phyloP scores from a whole-genome alignment of 2,888 invertebrate species.

The Lasius platythorax region DNA sequence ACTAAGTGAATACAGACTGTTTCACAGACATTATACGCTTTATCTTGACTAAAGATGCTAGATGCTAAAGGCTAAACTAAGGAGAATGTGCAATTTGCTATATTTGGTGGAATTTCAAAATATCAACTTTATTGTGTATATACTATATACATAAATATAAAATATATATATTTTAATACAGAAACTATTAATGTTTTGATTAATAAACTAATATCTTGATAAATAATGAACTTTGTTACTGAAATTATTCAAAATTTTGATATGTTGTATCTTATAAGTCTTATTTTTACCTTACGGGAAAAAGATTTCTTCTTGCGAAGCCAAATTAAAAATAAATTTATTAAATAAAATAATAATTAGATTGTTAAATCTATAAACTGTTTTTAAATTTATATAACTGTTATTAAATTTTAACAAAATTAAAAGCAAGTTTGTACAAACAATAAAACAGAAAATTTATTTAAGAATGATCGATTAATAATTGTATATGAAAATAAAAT shows the following conservation, averaged over 20 bases:
- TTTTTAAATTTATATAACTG: no score
- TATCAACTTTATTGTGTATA: not conserved
- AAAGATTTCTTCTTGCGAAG: not conserved
- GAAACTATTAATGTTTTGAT: no score
- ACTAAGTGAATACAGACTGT: constrained; percentile 12
- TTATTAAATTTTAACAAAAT: not conserved
- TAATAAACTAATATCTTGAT: not conserved
- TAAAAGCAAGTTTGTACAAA: not conserved
- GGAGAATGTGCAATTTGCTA: not conserved
- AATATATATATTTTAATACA: no score
- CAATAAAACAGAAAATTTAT: not conserved
- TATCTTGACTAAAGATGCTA: constrained; percentile 1
- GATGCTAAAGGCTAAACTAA: not conserved
- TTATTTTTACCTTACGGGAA: not conserved
- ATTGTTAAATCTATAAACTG: not conserved
- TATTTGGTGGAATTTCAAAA: not conserved
- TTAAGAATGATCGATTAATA: not conserved
- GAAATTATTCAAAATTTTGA: not conserved
- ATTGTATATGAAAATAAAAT: no score
- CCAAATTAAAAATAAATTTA: not conserved
- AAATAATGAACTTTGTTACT: not conserved
- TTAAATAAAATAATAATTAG: not conserved
- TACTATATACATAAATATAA: no score
- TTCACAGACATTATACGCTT: not conserved
- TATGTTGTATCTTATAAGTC: not conserved